Evolutionary conservation across 2,888 invertebrate genomes (phyloP).

Genomic region (Tipula lateralis): DNA sequence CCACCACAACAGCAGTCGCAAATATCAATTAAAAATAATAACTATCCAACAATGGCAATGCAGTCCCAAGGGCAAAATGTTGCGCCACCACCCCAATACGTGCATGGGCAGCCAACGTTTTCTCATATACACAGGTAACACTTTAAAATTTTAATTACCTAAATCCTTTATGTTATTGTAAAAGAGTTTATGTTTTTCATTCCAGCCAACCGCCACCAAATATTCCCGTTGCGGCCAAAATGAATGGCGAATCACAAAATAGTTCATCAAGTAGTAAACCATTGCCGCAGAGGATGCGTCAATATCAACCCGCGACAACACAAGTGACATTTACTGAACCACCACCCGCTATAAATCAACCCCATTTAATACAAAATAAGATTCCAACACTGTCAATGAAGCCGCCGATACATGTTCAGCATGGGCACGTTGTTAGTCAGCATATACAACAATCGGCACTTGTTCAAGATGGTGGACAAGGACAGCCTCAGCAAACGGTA

Average conservation of each 20-base stretch:
- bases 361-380: constrained; percentile 14
- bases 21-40: constrained; percentile 36
- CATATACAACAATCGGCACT: background rate
- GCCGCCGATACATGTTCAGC: constrained; percentile 37
- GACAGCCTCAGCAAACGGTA: constrained; percentile 19
- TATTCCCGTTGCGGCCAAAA: constrained; percentile 41
- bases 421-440: constrained; percentile 28
- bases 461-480: constrained; percentile 28
- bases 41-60: constrained; percentile 36
- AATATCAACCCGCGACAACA: constrained; percentile 41
- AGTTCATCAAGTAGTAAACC: constrained; percentile 39
- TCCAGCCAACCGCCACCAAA: constrained; percentile 38
- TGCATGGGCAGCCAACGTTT: constrained; percentile 33
- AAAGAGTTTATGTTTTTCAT: constrained; percentile 27
- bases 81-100: constrained; percentile 37
- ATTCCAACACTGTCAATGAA: constrained; percentile 36
- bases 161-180: constrained; percentile 24
- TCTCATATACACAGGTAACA: constrained; percentile 38
- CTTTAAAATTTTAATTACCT: background rate
- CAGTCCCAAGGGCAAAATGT: constrained; percentile 40
- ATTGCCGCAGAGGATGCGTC: constrained; percentile 44
- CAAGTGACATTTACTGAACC: constrained; percentile 41
- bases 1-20: constrained; percentile 26
- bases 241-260: constrained; percentile 44
- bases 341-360: constrained; percentile 32